Conservation (phyloP, 1,140 invertebrate genomes). For the Cotesia glomerata region DNA sequence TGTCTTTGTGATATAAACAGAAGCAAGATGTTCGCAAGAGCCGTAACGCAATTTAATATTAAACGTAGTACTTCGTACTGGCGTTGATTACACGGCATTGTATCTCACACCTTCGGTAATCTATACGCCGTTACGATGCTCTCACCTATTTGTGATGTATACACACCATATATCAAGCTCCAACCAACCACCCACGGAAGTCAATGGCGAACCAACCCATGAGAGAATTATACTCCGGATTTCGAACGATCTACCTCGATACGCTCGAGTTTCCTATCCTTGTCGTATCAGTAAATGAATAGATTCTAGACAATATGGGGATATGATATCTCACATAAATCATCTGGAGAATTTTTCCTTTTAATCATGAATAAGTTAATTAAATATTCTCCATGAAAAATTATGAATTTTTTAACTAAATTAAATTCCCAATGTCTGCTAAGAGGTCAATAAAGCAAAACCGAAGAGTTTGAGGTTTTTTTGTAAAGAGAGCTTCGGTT, state of each 20-base stretch:
- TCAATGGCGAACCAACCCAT: not conserved
- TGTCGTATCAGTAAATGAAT: not conserved
- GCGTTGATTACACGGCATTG: conserved; percentile 58
- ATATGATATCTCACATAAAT: too few species aligned
- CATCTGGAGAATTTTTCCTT: too few species aligned
- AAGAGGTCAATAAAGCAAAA: not conserved
- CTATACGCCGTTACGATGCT: conserved; percentile 48
- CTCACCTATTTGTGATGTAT: conserved; percentile 46
- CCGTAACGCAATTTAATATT: conserved; percentile 52
- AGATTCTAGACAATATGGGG: not conserved
- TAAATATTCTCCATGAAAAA: not conserved
- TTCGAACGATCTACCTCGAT: conserved; percentile 22
- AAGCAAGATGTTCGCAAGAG: not conserved
- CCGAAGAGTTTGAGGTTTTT: not conserved
- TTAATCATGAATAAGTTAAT: too few species aligned
- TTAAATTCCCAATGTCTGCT: not conserved
- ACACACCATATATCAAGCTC: conserved; percentile 58
- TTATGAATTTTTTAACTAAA: not conserved
- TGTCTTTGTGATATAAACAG: not conserved
- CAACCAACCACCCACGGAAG: conserved; percentile 50
- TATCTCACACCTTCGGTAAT: conserved; percentile 55
- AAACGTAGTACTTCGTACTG: conserved; percentile 44
- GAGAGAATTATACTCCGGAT: conserved; percentile 1
- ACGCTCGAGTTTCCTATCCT: conserved; percentile 2
- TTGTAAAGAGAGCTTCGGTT: not conserved